phyloP scores from a whole-genome alignment of 1,140 invertebrate species.

The Anoplolepis gracilipes region DNA sequence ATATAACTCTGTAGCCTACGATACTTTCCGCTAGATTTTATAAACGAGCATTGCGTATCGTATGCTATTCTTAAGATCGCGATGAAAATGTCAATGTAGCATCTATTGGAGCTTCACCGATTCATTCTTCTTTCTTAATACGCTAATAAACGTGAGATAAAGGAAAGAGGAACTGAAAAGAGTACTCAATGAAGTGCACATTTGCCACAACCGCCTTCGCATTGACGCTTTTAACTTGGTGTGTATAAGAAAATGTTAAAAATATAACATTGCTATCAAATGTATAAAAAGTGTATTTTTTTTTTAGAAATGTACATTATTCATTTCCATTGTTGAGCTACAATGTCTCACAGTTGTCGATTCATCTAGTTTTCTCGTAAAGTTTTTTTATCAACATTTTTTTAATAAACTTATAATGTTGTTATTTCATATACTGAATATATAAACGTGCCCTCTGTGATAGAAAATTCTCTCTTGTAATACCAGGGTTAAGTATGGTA shows the following conservation, averaged over 20 bases:
- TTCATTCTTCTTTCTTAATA: slow-evolving; percentile 47
- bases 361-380: too few species aligned
- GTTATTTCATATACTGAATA: slow-evolving; percentile 14
- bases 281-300: not conserved
- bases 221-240: slow-evolving; percentile 25
- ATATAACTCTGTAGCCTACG: slow-evolving; percentile 28
- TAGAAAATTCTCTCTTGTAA: slow-evolving; percentile 28
- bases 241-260: not conserved
- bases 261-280: not conserved
- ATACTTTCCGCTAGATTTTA: slow-evolving; percentile 30
- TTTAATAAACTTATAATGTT: not conserved
- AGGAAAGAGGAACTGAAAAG: slow-evolving; percentile 6
- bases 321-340: not conserved
- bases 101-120: slow-evolving; percentile 11
- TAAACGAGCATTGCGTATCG: slow-evolving; percentile 30
- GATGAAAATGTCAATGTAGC: slow-evolving; percentile 49
- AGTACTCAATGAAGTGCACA: slow-evolving; percentile 27
- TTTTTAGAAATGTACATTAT: slow-evolving; percentile 7
- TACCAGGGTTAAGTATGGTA: slow-evolving; percentile 36
- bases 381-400: not conserved
- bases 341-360: too few species aligned
- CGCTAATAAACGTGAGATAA: slow-evolving; percentile 42
- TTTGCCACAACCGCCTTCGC: slow-evolving; percentile 40
- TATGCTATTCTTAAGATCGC: slow-evolving; percentile 52
- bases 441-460: slow-evolving; percentile 35